Percentiles rank a stretch among this genome's conserved stretches.
These are phyloP conservation scores for Oreochromis tanganicae DNA, from an alignment of 2,113 vertebrate genomes.

Conservation along the genomic window DNA sequence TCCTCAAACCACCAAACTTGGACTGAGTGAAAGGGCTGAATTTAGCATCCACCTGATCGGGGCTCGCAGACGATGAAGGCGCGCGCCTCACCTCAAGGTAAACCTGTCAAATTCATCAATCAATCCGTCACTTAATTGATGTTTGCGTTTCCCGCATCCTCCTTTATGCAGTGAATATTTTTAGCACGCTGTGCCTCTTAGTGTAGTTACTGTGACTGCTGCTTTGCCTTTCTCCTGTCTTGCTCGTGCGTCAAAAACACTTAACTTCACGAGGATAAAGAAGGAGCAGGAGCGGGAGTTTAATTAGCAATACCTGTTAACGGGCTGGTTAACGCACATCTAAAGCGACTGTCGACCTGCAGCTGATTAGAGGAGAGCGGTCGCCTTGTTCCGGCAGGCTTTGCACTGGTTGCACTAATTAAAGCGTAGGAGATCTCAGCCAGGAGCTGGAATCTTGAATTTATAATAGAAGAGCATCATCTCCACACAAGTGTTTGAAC, in stretches of 20 bases:
- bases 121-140: constrained; percentile 13
- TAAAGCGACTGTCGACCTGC: constrained; percentile 6
- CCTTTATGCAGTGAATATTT: background rate
- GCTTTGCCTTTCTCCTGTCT: background rate
- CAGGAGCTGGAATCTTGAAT: constrained; percentile 15
- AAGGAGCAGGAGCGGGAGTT: background rate
- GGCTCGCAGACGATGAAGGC: constrained; percentile 40
- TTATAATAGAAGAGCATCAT: background rate
- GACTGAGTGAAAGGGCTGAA: constrained; percentile 1
- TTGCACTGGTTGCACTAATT: constrained; percentile 29
- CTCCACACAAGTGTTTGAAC: constrained; percentile 8
- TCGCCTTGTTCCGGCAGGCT: constrained; percentile 21
- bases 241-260: constrained; percentile 1
- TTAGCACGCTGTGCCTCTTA: background rate
- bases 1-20: constrained; percentile 30
- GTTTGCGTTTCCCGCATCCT: background rate
- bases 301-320: constrained; percentile 41
- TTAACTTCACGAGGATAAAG: constrained; percentile 3
- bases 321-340: constrained; percentile 5
- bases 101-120: constrained; percentile 18
- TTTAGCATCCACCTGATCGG: constrained; percentile 11
- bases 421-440: constrained; percentile 29
- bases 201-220: background rate
- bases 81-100: constrained; percentile 53
- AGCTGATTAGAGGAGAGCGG: constrained; percentile 17